Evolutionary conservation across 2,888 invertebrate genomes (phyloP).

Genomic region (Nesidiocoris tenuis): DNA sequence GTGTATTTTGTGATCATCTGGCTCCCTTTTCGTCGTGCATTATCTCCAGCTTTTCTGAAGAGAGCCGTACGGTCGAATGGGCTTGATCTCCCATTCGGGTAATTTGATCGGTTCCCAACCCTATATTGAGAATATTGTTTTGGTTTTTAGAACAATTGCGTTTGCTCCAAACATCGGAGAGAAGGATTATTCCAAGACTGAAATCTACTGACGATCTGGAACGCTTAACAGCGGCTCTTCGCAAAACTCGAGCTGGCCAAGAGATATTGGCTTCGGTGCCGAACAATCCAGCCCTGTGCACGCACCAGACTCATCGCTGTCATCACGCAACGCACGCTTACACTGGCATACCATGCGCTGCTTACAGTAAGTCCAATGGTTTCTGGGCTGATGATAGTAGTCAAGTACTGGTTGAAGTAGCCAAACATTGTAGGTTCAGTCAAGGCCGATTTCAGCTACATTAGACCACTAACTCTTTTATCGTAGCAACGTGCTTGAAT

Average conservation of each 20-base stretch:
- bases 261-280: slow-evolving; percentile 53
- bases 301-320: slow-evolving; percentile 84
- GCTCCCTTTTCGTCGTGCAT: too few relatives aligned
- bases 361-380: slow-evolving; percentile 70
- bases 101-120: too few relatives aligned
- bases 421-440: too few relatives aligned
- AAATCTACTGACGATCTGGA: slow-evolving; percentile 55
- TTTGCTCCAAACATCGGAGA: slow-evolving; percentile 63
- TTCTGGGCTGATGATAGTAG: too few relatives aligned
- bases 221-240: slow-evolving; percentile 53
- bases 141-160: slow-evolving; percentile 64
- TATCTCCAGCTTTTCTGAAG: too few relatives aligned
- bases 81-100: too few relatives aligned
- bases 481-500: too few relatives aligned
- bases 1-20: too few relatives aligned
- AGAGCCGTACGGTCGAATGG: too few relatives aligned
- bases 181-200: slow-evolving; percentile 53
- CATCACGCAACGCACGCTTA: slow-evolving; percentile 89
- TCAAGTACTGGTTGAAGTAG: too few relatives aligned
- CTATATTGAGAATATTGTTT: not conserved
- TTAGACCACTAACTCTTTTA: too few relatives aligned
- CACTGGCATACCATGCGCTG: slow-evolving; percentile 83
- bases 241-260: slow-evolving; percentile 51
- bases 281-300: slow-evolving; percentile 78
- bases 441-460: too few relatives aligned